A percentile compares a stretch with the other conserved stretches of the same genome.
Evolutionary conservation across 1,140 invertebrate species (phyloP).

Genomic region (Latrodectus geometricus): DNA sequence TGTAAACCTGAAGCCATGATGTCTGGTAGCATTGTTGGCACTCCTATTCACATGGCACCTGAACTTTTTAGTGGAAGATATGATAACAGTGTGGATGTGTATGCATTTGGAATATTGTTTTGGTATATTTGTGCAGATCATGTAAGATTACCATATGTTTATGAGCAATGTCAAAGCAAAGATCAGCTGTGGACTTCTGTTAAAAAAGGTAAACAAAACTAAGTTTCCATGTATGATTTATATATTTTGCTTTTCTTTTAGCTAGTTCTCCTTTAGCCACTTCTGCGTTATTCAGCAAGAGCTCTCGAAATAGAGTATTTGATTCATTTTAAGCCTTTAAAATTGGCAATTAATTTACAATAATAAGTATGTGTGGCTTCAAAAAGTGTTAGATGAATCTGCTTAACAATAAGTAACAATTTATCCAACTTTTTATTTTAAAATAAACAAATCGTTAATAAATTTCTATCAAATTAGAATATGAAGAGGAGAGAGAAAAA

Average conservation of each 20-base stretch:
- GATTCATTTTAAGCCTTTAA: background rate
- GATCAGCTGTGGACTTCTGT: conserved; percentile 89
- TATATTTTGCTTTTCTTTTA: background rate
- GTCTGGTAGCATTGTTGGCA: conserved; percentile 86
- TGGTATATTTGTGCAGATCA: conserved; percentile 91
- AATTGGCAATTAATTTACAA: background rate
- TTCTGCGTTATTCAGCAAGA: background rate
- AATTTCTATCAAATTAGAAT: conserved; percentile 7
- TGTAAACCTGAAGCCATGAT: conserved; percentile 93
- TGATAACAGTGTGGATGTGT: conserved; percentile 88
- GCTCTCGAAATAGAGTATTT: no score
- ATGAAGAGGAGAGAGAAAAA: no score
- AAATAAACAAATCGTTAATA: background rate
- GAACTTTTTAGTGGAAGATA: conserved; percentile 86
- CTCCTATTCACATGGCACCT: conserved; percentile 93
- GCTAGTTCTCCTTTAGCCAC: background rate
- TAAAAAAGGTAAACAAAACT: conserved; percentile 77
- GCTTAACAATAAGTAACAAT: background rate
- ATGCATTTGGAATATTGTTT: conserved; percentile 91
- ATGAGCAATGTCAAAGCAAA: conserved; percentile 89
- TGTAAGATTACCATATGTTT: conserved; percentile 82
- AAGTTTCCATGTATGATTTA: background rate
- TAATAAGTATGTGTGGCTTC: background rate
- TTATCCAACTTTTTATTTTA: conserved; percentile 16
- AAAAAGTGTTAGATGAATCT: background rate